A percentile compares a stretch with the other conserved stretches of the same genome.
Conservation (phyloP, 2,113 vertebrate species). For the Lasiurus borealis region DNA sequence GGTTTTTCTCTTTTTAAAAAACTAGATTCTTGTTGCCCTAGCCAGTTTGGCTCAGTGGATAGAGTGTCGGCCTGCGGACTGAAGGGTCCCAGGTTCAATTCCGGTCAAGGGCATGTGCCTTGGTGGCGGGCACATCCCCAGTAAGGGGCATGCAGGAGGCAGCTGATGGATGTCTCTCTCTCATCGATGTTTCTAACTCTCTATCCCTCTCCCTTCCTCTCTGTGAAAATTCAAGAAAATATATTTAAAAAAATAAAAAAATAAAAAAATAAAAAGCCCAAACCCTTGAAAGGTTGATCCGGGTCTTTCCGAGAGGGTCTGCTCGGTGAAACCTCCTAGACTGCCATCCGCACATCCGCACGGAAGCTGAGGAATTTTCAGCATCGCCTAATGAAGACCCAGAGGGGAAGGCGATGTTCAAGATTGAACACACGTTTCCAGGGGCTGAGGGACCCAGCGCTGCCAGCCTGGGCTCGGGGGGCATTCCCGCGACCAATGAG, state of each 20-base stretch:
- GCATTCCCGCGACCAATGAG: conserved; percentile 38
- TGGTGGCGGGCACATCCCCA: too few relatives aligned
- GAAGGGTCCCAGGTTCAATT: too few relatives aligned
- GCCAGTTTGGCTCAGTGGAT: too few relatives aligned
- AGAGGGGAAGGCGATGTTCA: conserved; percentile 17
- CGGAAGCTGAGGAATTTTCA: neutral
- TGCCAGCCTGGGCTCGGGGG: conserved; percentile 30
- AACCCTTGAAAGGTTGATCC: neutral
- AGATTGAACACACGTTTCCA: conserved; percentile 47
- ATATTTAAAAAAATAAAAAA: too few relatives aligned
- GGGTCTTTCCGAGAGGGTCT: neutral
- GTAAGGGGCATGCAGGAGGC: too few relatives aligned
- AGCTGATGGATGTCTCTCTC: too few relatives aligned
- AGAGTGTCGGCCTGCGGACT: too few relatives aligned
- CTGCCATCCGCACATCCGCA: neutral
- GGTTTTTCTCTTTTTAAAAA: neutral
- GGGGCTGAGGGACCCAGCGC: neutral
- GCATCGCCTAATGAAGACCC: conserved; percentile 66
- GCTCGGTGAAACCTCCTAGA: neutral
- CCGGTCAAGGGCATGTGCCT: too few relatives aligned
- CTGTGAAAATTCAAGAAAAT: too few relatives aligned
- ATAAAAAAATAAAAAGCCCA: neutral
- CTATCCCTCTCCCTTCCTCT: too few relatives aligned
- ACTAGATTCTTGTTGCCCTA: too few relatives aligned
- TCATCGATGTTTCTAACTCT: too few relatives aligned